Percentiles rank a stretch among this genome's conserved stretches.
phyloP scores from a whole-genome alignment of 92 coral and sea anemone species.

The Plumapathes pennacea region DNA sequence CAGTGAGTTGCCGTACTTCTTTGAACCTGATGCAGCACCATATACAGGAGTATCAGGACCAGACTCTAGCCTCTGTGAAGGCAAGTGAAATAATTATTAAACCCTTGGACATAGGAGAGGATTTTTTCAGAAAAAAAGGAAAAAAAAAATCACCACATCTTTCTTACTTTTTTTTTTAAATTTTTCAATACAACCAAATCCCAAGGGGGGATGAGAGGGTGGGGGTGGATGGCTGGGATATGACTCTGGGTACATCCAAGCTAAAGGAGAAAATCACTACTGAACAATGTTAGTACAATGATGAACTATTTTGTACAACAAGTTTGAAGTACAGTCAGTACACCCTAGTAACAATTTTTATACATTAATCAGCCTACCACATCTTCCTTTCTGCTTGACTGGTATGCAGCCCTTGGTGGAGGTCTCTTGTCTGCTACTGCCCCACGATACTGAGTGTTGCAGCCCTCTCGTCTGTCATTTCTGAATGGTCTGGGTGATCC shows the following conservation, averaged over 20 bases:
- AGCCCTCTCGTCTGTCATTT: conserved; percentile 52
- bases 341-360: no score
- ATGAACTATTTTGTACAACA: no score
- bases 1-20: conserved; percentile 75
- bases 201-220: no score
- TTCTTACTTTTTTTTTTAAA: no score
- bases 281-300: no score
- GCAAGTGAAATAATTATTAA: background rate
- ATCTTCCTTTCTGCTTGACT: conserved; percentile 16
- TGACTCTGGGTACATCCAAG: no score
- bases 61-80: background rate
- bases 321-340: no score
- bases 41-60: conserved; percentile 7
- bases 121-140: background rate
- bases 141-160: no score
- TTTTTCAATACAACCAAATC: no score
- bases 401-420: conserved; percentile 46
- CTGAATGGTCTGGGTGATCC: conserved; percentile 52
- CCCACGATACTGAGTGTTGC: conserved; percentile 61
- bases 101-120: background rate
- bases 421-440: conserved; percentile 72
- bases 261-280: no score
- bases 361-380: background rate
- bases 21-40: conserved; percentile 35
- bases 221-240: no score